A percentile compares a stretch with the other conserved stretches of the same genome.
phyloP scores from a whole-genome alignment of 1,140 invertebrate species.

The Littorina saxatilis region DNA sequence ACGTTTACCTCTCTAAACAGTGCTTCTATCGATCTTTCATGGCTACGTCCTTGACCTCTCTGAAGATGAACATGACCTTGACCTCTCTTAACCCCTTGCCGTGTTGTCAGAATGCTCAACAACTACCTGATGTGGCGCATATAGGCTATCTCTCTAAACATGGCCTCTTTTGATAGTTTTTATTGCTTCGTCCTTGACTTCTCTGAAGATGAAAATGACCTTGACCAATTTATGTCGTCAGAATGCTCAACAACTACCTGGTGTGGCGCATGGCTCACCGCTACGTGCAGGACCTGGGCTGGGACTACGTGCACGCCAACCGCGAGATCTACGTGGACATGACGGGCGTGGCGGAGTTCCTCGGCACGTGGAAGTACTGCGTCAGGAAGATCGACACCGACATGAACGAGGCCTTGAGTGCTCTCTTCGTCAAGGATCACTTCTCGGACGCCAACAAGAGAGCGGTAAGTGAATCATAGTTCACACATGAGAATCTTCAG shows the following conservation, averaged over 20 bases:
- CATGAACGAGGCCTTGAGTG: slow-evolving; percentile 79
- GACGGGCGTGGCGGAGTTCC: slow-evolving; percentile 76
- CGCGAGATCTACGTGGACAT: slow-evolving; percentile 78
- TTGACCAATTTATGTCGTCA: neutral
- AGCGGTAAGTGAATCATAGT: slow-evolving; percentile 49
- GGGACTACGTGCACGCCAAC: slow-evolving; percentile 77
- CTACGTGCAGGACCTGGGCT: slow-evolving; percentile 80
- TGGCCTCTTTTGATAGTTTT: too few species aligned
- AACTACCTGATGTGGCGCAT: too few species aligned
- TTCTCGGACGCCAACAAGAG: slow-evolving; percentile 64
- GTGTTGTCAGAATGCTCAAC: too few species aligned
- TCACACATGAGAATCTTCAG: neutral
- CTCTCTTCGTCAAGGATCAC: slow-evolving; percentile 76
- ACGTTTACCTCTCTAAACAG: too few species aligned
- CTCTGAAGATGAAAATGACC: too few species aligned
- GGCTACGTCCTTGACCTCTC: too few species aligned
- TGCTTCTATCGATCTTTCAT: too few species aligned
- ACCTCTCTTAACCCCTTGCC: too few species aligned
- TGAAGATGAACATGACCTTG: too few species aligned
- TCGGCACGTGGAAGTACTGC: slow-evolving; percentile 80
- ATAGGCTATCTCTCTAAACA: too few species aligned
- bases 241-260: slow-evolving; percentile 78
- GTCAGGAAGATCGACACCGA: slow-evolving; percentile 77
- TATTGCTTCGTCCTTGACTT: too few species aligned
- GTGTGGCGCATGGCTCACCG: slow-evolving; percentile 80